Conservation (phyloP, 2,888 invertebrate species). For the Calliopum simillimum region DNA sequence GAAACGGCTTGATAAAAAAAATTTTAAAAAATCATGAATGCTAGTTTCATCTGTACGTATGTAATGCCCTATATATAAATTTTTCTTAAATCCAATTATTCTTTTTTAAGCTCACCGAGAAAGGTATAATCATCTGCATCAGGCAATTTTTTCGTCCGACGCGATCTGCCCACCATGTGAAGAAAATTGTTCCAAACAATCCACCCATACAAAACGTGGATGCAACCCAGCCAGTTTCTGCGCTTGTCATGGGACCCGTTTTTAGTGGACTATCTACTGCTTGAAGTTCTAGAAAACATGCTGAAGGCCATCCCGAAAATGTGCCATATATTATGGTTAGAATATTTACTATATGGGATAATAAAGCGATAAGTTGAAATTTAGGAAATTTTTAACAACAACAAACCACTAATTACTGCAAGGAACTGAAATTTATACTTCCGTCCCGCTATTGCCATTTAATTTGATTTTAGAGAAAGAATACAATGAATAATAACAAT, state of each 20-base stretch:
- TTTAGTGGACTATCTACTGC: constrained; percentile 55
- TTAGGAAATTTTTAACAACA: background rate
- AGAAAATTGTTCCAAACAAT: constrained; percentile 58
- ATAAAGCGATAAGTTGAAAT: background rate
- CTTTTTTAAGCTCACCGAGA: constrained; percentile 51
- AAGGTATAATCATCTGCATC: constrained; percentile 56
- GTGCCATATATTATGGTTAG: constrained; percentile 60
- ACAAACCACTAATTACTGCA: too few species aligned
- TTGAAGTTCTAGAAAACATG: constrained; percentile 60
- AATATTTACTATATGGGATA: constrained; percentile 54
- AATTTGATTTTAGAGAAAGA: too few species aligned
- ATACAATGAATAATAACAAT: too few species aligned
- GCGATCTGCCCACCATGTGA: constrained; percentile 60
- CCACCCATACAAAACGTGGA: constrained; percentile 62
- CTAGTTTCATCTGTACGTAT: too few species aligned
- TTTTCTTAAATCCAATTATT: too few species aligned
- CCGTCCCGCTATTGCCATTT: too few species aligned
- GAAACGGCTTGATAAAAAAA: too few species aligned
- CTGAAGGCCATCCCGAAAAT: constrained; percentile 63
- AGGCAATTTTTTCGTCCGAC: constrained; percentile 58
- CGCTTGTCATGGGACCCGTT: constrained; percentile 56
- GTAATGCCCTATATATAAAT: background rate
- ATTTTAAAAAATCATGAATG: too few species aligned
- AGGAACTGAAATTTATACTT: too few species aligned
- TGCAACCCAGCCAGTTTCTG: constrained; percentile 64